A percentile compares a stretch with the other conserved stretches of the same genome.
phyloP scores from a whole-genome alignment of 2,797 vertebrate genomes.

The Argentina silus region DNA sequence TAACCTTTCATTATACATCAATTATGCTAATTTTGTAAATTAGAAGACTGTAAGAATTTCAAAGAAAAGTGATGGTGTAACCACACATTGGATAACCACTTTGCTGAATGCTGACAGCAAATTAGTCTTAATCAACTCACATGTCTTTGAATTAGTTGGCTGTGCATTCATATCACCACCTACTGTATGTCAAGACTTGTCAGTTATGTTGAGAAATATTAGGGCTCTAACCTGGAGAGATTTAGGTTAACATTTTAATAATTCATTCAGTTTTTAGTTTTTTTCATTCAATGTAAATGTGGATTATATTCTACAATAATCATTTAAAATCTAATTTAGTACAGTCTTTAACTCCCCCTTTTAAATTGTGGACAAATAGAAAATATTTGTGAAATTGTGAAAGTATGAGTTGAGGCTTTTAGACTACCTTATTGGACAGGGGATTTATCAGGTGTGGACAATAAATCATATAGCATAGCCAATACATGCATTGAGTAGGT shows the following conservation, averaged over 20 bases:
- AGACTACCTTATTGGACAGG: background rate
- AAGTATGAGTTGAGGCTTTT: conserved; percentile 6
- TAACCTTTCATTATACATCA: background rate
- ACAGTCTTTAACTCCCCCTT: background rate
- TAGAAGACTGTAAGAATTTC: background rate
- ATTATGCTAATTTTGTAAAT: background rate
- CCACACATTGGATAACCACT: background rate
- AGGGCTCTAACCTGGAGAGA: background rate
- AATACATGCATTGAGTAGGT: conserved; percentile 29
- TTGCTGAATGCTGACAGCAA: conserved; percentile 27
- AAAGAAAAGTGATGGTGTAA: background rate
- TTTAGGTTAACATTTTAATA: background rate
- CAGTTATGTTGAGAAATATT: conserved; percentile 42
- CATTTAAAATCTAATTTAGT: background rate
- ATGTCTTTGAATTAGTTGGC: conserved; percentile 62
- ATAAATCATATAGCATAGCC: conserved; percentile 33
- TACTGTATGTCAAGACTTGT: conserved; percentile 46
- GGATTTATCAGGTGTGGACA: background rate
- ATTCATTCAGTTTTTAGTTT: too few relatives aligned
- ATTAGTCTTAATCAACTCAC: conserved; percentile 33
- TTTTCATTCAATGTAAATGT: background rate
- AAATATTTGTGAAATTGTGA: background rate
- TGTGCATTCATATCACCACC: conserved; percentile 56
- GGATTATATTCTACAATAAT: background rate
- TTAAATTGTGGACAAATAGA: background rate